phyloP scores from a whole-genome alignment of 1,140 invertebrate genomes.

The Nasonia vitripennis region DNA sequence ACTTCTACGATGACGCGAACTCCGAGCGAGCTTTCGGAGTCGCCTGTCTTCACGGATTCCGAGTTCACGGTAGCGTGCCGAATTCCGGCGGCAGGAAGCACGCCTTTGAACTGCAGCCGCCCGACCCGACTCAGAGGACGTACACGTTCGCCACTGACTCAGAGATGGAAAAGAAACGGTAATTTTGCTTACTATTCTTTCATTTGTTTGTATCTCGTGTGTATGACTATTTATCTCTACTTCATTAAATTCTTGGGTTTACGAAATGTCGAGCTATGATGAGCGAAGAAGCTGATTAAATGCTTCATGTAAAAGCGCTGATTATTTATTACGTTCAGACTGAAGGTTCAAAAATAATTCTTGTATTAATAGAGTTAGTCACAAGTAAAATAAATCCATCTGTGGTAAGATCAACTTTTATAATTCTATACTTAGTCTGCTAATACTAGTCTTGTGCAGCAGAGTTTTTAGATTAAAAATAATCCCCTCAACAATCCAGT shows the following conservation, averaged over 20 bases:
- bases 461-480: not conserved
- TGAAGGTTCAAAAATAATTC: not conserved
- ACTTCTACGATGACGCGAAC: slow-evolving; percentile 93
- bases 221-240: not conserved
- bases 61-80: slow-evolving; percentile 86
- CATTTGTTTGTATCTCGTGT: not conserved
- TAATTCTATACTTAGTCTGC: not conserved
- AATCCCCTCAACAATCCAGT: too few relatives aligned
- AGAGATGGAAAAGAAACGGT: slow-evolving; percentile 97
- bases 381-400: not conserved
- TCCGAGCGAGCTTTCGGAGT: slow-evolving; percentile 92
- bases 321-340: not conserved
- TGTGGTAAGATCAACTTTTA: not conserved
- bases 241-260: not conserved
- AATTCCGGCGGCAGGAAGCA: slow-evolving; percentile 87
- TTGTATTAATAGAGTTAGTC: too few relatives aligned
- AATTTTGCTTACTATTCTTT: slow-evolving; percentile 28
- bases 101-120: slow-evolving; percentile 93
- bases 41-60: slow-evolving; percentile 95
- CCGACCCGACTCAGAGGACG: slow-evolving; percentile 88
- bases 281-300: not conserved
- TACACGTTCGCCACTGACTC: slow-evolving; percentile 96
- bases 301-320: not conserved
- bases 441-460: not conserved
- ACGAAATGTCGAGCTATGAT: too few relatives aligned